Evolutionary conservation across 2,888 invertebrate genomes (phyloP).

Genomic region (Drosophila cognata): DNA sequence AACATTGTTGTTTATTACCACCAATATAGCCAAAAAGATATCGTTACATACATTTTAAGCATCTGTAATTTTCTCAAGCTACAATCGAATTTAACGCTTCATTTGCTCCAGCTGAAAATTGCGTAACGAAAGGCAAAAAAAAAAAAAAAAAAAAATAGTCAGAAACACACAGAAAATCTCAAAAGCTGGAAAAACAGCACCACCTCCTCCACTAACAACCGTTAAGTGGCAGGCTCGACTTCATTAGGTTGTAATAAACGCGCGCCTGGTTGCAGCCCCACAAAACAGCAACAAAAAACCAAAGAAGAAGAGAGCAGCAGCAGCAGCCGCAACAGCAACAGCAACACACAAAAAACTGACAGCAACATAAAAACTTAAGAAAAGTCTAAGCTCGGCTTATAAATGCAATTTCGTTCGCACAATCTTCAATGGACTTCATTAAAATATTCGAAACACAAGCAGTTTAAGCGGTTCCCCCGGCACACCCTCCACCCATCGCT

Average conservation of each 20-base stretch:
- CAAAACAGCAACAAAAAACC: conserved; percentile 26
- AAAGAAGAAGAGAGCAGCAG: neutral
- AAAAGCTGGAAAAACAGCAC: conserved; percentile 36
- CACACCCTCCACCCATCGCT: neutral
- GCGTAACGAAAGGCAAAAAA: conserved; percentile 52
- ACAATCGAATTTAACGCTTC: conserved; percentile 57
- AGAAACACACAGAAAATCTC: conserved; percentile 10
- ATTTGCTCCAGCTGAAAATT: conserved; percentile 57
- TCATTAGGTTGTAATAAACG: conserved; percentile 81
- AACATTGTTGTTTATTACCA: neutral
- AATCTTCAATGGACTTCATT: conserved; percentile 81
- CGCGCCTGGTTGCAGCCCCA: conserved; percentile 73
- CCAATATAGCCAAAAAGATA: neutral
- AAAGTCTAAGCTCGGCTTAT: conserved; percentile 70
- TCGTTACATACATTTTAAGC: conserved; percentile 1
- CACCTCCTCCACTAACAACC: conserved; percentile 53
- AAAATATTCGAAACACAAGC: conserved; percentile 80
- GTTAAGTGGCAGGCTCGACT: conserved; percentile 80
- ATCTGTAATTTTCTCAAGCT: conserved; percentile 11
- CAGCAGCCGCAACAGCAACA: conserved; percentile 1
- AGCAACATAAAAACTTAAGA: conserved; percentile 71
- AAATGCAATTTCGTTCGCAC: conserved; percentile 80
- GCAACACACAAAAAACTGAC: conserved; percentile 56
- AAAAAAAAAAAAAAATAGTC: neutral
- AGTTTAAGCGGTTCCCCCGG: conserved; percentile 56